These are phyloP conservation scores for Argopecten irradians DNA, from an alignment of 1,140 invertebrate genomes.

Conservation along the genomic window DNA sequence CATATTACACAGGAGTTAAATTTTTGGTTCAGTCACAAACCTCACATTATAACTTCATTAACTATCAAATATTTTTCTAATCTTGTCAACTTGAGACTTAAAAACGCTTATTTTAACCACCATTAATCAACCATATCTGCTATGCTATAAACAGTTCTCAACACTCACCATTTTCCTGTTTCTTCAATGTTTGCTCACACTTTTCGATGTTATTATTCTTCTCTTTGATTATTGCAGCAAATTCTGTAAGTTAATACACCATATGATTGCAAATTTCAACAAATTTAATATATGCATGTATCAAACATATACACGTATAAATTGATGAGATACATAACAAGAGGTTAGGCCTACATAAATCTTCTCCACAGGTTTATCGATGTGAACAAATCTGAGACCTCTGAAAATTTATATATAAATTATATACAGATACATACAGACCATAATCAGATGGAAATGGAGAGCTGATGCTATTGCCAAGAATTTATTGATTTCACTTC, in stretches of 20 bases:
- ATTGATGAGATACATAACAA: background rate
- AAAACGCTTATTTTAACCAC: background rate
- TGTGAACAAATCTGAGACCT: background rate
- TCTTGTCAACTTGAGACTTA: background rate
- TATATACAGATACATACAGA: no score
- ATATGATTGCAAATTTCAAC: background rate
- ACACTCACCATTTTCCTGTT: slow-evolving; percentile 66
- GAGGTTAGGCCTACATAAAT: background rate
- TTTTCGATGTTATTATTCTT: slow-evolving; percentile 71
- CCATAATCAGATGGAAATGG: no score
- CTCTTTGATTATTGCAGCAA: slow-evolving; percentile 68
- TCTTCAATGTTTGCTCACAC: slow-evolving; percentile 62
- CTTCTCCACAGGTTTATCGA: background rate
- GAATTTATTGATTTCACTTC: no score
- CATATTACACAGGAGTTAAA: no score
- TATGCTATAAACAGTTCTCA: no score
- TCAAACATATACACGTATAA: background rate
- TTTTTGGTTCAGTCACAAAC: background rate
- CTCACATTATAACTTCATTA: background rate
- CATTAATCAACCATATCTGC: no score
- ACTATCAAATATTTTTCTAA: background rate
- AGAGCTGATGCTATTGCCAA: no score
- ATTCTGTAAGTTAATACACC: slow-evolving; percentile 60
- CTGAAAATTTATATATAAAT: no score
- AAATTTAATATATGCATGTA: background rate